Base-by-base conservation (phyloP, 2,113 vertebrate species). In the Hydrolagus affinis region DNA sequence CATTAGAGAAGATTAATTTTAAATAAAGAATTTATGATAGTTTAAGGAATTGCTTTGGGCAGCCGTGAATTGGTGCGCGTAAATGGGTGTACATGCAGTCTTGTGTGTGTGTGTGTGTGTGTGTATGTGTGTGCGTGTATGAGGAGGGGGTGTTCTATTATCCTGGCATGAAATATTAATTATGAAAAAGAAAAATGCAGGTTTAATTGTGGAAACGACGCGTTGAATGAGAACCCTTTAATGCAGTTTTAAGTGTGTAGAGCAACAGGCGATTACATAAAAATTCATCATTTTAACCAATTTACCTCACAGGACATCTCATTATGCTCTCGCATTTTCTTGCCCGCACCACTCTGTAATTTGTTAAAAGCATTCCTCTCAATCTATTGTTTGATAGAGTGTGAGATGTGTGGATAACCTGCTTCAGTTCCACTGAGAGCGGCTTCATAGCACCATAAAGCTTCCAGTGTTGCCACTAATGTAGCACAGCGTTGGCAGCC, bases 1-100 rank as follows among this genome's bases (percentile, higher is more conserved):
- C 56, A 77, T 77, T 77, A 60, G 21, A n/a, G 74, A 77, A 60
- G 75, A 77, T 77, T 60, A 77, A 60, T 77, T 77, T 77, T 60
- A 60, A 59, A 59, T 59, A 23, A 75, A 57, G 73, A 56, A 75
- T 77, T 77, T 77, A 57, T n/a, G 75, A 60, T 17, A 12, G 56
- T 59, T 77, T 59, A 23, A 60, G 75, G 11, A 25, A 77, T 77
- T 25, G n/a, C 56, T 23, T 59, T 19, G 30, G 73, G 73, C 30
- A 15, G 21, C 10, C 23, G 44, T 57, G 75, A 59, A 77, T 23
- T 77, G 76, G 23, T 17, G 23, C 44, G 44, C 6, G 44, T 44
- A 44, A 44, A 44, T 44, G 44, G 44, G 44, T 6, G 44, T 6
- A 44, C 44, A 44, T 44, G 44, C 44, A 44, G 44, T 1, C 44